Conservation (phyloP, 2,888 invertebrate species). For the Mechanitis mazaeus region DNA sequence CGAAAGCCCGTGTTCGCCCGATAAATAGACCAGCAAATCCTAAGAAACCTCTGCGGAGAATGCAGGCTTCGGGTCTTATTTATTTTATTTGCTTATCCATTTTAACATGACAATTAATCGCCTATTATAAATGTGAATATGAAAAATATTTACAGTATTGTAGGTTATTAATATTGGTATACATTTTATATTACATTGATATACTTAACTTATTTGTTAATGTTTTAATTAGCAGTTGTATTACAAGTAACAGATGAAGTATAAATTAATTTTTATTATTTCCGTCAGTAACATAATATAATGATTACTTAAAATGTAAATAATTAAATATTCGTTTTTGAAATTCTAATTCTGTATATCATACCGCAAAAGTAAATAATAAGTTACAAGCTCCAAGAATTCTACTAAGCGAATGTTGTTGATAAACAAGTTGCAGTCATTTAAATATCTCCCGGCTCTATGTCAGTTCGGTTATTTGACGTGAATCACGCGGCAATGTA, state of each 20-base stretch:
- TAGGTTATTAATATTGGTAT: too few relatives aligned
- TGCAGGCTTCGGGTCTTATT: background rate
- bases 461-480: conserved; percentile 44
- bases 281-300: too few relatives aligned
- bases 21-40: conserved; percentile 21
- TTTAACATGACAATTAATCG: too few relatives aligned
- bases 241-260: too few relatives aligned
- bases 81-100: background rate
- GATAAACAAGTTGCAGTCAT: conserved; percentile 14
- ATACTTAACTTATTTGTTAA: too few relatives aligned
- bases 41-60: background rate
- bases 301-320: too few relatives aligned
- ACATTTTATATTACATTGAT: too few relatives aligned
- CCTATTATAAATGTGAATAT: too few relatives aligned
- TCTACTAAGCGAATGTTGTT: conserved; percentile 7
- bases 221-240: too few relatives aligned
- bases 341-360: background rate
- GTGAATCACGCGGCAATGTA: conserved; percentile 59
- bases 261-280: too few relatives aligned
- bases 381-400: conserved; percentile 4
- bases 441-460: conserved; percentile 33
- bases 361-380: background rate
- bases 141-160: too few relatives aligned
- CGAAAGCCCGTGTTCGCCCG: conserved; percentile 4
- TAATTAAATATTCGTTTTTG: background rate